Base-by-base conservation (phyloP, 2,113 vertebrate genomes). In the Lamprologus speciosus region DNA sequence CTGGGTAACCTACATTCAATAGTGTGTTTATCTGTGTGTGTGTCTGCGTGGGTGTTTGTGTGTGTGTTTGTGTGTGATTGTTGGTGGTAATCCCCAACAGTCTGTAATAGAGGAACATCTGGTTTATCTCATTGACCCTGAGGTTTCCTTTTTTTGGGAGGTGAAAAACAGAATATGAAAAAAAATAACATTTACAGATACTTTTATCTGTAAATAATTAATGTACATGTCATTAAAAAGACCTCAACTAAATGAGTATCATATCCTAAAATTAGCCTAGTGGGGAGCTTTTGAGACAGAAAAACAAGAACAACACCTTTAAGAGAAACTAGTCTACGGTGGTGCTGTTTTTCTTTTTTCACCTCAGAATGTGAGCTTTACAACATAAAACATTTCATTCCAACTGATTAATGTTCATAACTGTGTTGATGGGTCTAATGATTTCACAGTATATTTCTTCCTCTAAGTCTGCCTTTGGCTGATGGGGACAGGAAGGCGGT, bases 1-100 rank as follows among this genome's bases (percentile, higher is more conserved):
- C 85, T 85, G 87, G 87, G 81, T 91, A 94, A 94, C 91, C 92
- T 94, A 94, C 82, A 91, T 94, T 86, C 82, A 82, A 37, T 57
- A 10, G 54, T 33, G 28, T 83, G 57, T 80, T 37, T 23, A 53
- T 50, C 9, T 53, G 50, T 87, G 63, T 82, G 14, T 58, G 12
- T 82, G 28, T 82, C 11, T 87, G 45, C 42, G 37, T 90, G 68
- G 57, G 47, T 82, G 50, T 89, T 68, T 92, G 45, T 78, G 75
- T 87, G 35, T 82, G 79, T 83, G 78, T 82, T 4, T 75, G 81
- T 91, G 85, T 92, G 65, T 68, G 2, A 40, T 68, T 68, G 63
- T 40, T 40, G 35, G n/a, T 6, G 40, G 65, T 90, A 91, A 94
- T 93, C 88, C 75, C 80, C 80, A 75, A 70, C 70, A 47, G 78